Conservation (phyloP, 2,888 invertebrate species). For the Sesia bembeciformis region DNA sequence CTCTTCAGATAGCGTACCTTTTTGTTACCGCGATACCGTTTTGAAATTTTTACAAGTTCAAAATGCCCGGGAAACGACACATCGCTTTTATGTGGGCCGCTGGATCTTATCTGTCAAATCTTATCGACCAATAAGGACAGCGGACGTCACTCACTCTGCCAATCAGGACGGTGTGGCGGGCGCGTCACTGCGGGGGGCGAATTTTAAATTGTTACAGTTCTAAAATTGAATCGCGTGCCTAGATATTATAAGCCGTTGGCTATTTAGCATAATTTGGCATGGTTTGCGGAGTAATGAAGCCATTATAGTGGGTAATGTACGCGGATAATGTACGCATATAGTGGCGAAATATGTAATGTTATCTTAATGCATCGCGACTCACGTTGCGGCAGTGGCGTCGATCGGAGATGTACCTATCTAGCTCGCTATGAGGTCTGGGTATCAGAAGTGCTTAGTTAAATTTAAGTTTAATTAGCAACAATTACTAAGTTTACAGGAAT, state of each 20-base stretch:
- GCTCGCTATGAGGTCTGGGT: conserved; percentile 7
- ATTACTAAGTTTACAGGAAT: too few species aligned
- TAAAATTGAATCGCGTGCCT: conserved; percentile 49
- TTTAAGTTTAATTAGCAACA: too few species aligned
- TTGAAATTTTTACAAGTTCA: conserved; percentile 57
- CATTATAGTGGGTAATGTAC: conserved; percentile 28
- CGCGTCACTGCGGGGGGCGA: conserved; percentile 57
- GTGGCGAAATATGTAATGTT: conserved; percentile 53
- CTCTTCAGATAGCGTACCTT: conserved; percentile 36
- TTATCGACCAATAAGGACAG: conserved; percentile 72
- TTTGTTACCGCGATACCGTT: conserved; percentile 55
- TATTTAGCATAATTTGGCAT: conserved; percentile 43
- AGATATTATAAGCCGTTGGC: conserved; percentile 34
- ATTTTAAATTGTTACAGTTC: conserved; percentile 54
- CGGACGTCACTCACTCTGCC: conserved; percentile 70
- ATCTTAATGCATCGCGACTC: conserved; percentile 54
- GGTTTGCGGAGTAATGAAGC: conserved; percentile 41
- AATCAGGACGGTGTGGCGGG: conserved; percentile 67
- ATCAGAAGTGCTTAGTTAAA: too few species aligned
- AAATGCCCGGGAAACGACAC: conserved; percentile 53
- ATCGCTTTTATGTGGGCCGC: conserved; percentile 64
- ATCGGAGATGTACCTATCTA: conserved; percentile 13
- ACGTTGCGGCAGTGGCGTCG: conserved; percentile 31
- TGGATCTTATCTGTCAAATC: conserved; percentile 65
- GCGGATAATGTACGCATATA: conserved; percentile 27